Base-by-base conservation (phyloP, 2,113 vertebrate species). In the Penelope pileata region DNA sequence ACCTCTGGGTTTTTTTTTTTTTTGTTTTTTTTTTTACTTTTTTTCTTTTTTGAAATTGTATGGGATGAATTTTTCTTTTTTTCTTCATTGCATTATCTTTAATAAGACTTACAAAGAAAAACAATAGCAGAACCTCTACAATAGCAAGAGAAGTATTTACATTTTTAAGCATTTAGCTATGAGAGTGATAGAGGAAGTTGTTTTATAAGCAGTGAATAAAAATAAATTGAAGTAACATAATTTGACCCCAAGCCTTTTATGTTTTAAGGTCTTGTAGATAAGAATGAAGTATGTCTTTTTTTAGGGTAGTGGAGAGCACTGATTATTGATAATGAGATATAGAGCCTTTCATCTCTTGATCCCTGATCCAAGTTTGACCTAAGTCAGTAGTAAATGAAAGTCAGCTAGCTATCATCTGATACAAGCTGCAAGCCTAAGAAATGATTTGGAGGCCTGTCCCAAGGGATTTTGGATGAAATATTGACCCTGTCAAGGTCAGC, bases 321-420 rank as follows among this genome's bases (percentile, higher is more conserved):
- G 67, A 50, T 94, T 91, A 96, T 94, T 96, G 97, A 94, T 94
- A 90, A 93, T 92, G 94, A 88, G 91, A 80, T 88, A 84, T 29
- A 83, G 63, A 90, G 87, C 68, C 94, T 96, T 96, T 96, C 89
- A 96, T 95, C 90, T 96, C 88, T 66, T 95, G 94, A 93, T 96
- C 93, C 93, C 90, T 95, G 68, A 78, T 96, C 94, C 84, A 93
- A 86, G 81, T 89, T 93, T 94, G 90, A 96, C 96, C 93, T 86
- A 42, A 95, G 93, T 75, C 91, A 78, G 75, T 74, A 94, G 91
- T 93, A 95, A 94, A 96, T 88, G 90, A 94, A 96, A 93, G 88
- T 95, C 92, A 92, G 86, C 88, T 66, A 94, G 79, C 88, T 90
- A 86, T 90, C 80, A 93, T 96, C 94, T 94, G 94, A 97, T 91